A percentile compares a stretch with the other conserved stretches of the same genome.
phyloP scores from a whole-genome alignment of 2,888 invertebrate species.

The Epirrhoe alternata region DNA sequence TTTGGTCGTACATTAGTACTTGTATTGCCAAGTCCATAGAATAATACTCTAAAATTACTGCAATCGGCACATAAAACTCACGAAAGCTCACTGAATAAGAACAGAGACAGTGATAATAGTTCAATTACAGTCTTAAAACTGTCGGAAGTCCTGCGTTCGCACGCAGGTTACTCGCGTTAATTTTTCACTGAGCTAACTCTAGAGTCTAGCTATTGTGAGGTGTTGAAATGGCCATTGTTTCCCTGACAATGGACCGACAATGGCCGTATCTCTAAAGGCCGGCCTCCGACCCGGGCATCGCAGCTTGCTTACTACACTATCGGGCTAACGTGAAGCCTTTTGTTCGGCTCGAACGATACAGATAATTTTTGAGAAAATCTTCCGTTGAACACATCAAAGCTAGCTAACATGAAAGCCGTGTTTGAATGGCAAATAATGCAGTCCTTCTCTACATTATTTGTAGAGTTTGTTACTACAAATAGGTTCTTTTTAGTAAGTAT shows the following conservation, averaged over 20 bases:
- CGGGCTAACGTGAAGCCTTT: constrained; percentile 48
- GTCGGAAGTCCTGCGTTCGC: constrained; percentile 47
- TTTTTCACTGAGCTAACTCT: constrained; percentile 70
- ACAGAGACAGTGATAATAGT: constrained; percentile 35
- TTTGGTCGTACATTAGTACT: not conserved
- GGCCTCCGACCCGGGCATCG: constrained; percentile 61
- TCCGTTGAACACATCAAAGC: constrained; percentile 18
- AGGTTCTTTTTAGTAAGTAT: too few species aligned
- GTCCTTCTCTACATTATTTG: too few species aligned
- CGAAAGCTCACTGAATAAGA: constrained; percentile 25
- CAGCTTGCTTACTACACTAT: constrained; percentile 46
- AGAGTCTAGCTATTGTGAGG: constrained; percentile 67
- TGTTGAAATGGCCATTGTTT: constrained; percentile 71
- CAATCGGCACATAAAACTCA: not conserved
- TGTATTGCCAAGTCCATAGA: not conserved
- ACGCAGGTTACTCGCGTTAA: constrained; percentile 65
- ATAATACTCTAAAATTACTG: not conserved
- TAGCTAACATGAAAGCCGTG: constrained; percentile 9
- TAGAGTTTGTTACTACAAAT: too few species aligned
- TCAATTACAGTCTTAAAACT: constrained; percentile 38
- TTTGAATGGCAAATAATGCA: not conserved
- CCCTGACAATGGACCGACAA: constrained; percentile 69
- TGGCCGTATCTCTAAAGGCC: constrained; percentile 65
- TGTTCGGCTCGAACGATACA: constrained; percentile 45
- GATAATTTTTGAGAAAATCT: constrained; percentile 42